phyloP scores from a whole-genome alignment of 2,888 invertebrate species.

The Taenaris catops region DNA sequence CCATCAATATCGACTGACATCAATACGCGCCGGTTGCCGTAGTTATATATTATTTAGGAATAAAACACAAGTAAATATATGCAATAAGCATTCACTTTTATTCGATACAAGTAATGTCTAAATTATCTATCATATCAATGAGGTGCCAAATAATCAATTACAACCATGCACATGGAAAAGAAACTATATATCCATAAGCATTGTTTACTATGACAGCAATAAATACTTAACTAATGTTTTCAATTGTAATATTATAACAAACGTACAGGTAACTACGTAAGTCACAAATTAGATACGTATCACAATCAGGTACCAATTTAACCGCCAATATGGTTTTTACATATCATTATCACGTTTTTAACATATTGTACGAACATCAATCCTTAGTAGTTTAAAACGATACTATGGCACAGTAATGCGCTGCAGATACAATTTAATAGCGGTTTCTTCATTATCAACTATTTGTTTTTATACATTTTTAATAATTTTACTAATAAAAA shows the following conservation, averaged over 20 bases:
- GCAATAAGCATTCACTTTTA: constrained; percentile 14
- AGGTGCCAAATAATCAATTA: constrained; percentile 13
- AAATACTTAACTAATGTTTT: constrained; percentile 7
- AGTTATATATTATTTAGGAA: too few species aligned
- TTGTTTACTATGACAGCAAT: constrained; percentile 5
- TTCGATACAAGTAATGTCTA: constrained; percentile 13
- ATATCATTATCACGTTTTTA: constrained; percentile 6
- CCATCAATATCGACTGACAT: too few species aligned
- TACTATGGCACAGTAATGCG: neutral
- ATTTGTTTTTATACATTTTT: too few species aligned
- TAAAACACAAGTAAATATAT: too few species aligned
- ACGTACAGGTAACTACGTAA: constrained; percentile 2
- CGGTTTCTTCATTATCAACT: too few species aligned
- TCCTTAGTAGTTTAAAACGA: too few species aligned
- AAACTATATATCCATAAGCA: constrained; percentile 2
- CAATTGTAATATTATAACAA: neutral
- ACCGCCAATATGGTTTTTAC: constrained; percentile 1
- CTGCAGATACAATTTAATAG: constrained; percentile 2
- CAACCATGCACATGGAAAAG: constrained; percentile 8
- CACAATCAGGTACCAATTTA: constrained; percentile 10
- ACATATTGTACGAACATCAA: too few species aligned
- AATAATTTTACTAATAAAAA: too few species aligned
- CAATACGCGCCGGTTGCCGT: too few species aligned
- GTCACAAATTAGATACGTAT: constrained; percentile 8
- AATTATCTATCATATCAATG: neutral